Percentiles rank a stretch among this genome's conserved stretches.
Conservation (phyloP, 2,888 invertebrate genomes). For the Microplitis manilae region DNA sequence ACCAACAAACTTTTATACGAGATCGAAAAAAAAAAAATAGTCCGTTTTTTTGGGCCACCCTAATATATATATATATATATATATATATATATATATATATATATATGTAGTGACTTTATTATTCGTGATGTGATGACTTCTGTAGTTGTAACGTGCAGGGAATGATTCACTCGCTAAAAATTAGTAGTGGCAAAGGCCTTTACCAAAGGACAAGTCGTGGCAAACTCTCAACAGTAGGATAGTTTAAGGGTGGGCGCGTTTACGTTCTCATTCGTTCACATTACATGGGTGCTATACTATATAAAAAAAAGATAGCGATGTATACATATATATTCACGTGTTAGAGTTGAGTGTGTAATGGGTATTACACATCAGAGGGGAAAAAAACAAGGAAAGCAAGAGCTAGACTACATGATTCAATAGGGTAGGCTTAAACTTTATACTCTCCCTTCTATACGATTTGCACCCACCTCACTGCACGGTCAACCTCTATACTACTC, state of each 20-base stretch:
- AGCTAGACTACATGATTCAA: constrained; percentile 50
- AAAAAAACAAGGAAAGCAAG: constrained; percentile 22
- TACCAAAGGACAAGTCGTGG: constrained; percentile 15
- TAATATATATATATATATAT: too few relatives aligned
- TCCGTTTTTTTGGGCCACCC: too few relatives aligned
- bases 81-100: background rate
- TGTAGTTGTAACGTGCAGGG: constrained; percentile 30
- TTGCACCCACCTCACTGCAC: constrained; percentile 18
- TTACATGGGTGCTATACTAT: background rate
- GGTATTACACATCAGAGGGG: background rate
- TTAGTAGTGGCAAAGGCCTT: constrained; percentile 40
- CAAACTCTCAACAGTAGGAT: constrained; percentile 3
- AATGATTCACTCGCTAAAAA: constrained; percentile 54
- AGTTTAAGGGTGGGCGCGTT: constrained; percentile 5
- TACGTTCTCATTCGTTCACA: background rate
- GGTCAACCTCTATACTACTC: constrained; percentile 10
- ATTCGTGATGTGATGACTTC: constrained; percentile 23
- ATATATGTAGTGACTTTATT: background rate
- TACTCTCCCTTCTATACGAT: constrained; percentile 1
- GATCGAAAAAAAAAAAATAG: too few relatives aligned
- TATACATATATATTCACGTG: background rate
- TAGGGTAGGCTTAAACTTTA: constrained; percentile 49
- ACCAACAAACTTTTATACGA: too few relatives aligned
- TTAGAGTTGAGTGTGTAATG: background rate
- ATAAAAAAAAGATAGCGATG: too few relatives aligned